phyloP scores from a whole-genome alignment of 2,113 vertebrate genomes.

The Passer domesticus region DNA sequence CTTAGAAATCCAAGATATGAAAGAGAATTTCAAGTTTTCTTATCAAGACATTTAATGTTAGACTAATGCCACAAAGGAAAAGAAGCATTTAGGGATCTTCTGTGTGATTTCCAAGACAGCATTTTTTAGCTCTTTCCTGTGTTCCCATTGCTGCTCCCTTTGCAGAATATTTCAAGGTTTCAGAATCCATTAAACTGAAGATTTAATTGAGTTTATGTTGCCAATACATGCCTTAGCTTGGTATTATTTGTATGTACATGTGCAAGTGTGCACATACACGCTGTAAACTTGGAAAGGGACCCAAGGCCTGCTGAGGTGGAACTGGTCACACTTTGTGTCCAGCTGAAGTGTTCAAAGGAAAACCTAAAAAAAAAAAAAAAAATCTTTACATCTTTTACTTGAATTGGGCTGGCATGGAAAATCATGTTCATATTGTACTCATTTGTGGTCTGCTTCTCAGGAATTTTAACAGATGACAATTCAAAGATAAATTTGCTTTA shows the following conservation, averaged over 20 bases:
- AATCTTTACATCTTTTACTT: conserved; percentile 27
- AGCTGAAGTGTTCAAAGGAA: conserved; percentile 13
- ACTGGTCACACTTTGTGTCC: background rate
- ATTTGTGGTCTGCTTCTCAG: conserved; percentile 63
- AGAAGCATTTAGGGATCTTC: background rate
- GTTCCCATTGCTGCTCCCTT: background rate
- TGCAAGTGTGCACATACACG: background rate
- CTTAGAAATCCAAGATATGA: background rate
- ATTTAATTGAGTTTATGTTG: background rate
- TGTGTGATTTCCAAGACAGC: background rate
- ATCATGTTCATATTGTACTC: conserved; percentile 61
- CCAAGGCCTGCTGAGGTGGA: background rate
- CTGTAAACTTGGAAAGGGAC: background rate
- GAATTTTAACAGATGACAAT: conserved; percentile 68
- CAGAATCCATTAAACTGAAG: background rate
- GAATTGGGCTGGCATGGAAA: conserved; percentile 31
- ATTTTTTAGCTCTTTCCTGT: background rate
- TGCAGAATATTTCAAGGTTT: background rate
- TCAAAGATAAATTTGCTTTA: conserved; percentile 69
- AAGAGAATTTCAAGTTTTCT: background rate
- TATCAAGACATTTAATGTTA: background rate
- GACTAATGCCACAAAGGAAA: background rate
- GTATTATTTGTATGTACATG: background rate
- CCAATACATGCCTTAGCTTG: background rate
- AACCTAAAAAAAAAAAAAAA: background rate